A percentile compares a stretch with the other conserved stretches of the same genome.
Evolutionary conservation across 2,797 vertebrate species (phyloP).

Genomic region (Parotocinclus haroldoi): DNA sequence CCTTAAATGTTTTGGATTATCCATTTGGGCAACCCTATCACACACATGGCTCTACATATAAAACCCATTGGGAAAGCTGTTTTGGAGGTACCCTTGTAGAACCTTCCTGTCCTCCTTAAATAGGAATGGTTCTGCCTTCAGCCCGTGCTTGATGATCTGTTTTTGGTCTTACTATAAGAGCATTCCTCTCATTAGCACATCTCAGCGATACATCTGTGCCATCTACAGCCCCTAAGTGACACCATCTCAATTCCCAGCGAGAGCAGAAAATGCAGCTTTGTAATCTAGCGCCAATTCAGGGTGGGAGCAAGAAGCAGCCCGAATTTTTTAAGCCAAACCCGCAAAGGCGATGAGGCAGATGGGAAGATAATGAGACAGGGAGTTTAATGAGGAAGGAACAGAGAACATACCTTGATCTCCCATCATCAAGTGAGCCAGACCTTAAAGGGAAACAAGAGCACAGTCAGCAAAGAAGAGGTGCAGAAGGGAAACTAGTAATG

Average conservation of each 20-base stretch:
- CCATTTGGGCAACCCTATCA: too few species aligned
- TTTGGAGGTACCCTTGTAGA: too few species aligned
- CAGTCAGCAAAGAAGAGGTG: constrained; percentile 96
- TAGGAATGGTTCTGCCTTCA: too few species aligned
- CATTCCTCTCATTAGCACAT: not conserved
- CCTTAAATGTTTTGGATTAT: too few species aligned
- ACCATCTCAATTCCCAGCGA: not conserved
- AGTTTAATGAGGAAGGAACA: constrained; percentile 84
- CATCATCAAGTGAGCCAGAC: constrained; percentile 99
- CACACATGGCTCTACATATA: too few species aligned
- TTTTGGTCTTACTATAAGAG: too few species aligned
- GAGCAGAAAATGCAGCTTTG: constrained; percentile 63
- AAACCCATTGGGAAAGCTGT: too few species aligned
- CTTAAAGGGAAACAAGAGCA: constrained; percentile 99
- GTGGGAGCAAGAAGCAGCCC: constrained; percentile 41
- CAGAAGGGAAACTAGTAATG: constrained; percentile 80
- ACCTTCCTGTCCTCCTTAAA: too few species aligned
- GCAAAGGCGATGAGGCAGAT: constrained; percentile 50
- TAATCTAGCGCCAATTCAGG: constrained; percentile 2
- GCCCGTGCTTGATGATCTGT: too few species aligned
- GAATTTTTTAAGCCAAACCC: constrained; percentile 3
- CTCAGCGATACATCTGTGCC: constrained; percentile 2
- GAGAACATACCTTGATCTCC: constrained; percentile 99
- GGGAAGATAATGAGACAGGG: constrained; percentile 66
- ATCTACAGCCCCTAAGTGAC: not conserved